These are phyloP conservation scores for Maccullochella peelii DNA, from an alignment of 2,113 vertebrate genomes.

Conservation along the genomic window DNA sequence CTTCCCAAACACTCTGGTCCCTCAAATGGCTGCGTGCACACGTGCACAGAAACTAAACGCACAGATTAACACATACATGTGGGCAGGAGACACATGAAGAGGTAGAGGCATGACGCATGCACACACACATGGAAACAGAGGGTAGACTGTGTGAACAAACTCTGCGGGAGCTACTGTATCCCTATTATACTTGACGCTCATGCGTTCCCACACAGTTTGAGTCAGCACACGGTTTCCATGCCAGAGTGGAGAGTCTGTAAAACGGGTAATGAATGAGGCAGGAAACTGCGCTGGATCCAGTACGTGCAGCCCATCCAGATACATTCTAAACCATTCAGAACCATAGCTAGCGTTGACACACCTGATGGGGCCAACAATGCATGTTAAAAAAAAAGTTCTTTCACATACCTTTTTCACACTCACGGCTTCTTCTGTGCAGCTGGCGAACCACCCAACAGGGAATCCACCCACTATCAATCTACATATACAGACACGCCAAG, in stretches of 20 bases:
- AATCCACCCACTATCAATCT: conserved; percentile 29
- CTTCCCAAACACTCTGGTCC: conserved; percentile 14
- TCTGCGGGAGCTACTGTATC: conserved; percentile 56
- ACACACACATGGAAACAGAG: conserved; percentile 55
- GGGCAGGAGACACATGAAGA: conserved; percentile 34
- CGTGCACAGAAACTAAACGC: background rate
- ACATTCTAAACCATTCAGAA: conserved; percentile 50
- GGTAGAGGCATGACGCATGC: conserved; percentile 30
- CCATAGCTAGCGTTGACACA: conserved; percentile 42
- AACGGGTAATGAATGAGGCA: conserved; percentile 74
- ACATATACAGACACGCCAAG: background rate
- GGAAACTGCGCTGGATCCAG: conserved; percentile 63
- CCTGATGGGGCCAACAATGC: conserved; percentile 26
- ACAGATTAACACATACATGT: conserved; percentile 3
- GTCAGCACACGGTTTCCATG: conserved; percentile 50
- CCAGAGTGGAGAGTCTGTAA: conserved; percentile 71
- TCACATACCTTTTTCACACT: conserved; percentile 10
- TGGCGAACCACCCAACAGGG: background rate
- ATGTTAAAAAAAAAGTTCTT: conserved; percentile 8
- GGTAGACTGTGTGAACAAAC: conserved; percentile 39
- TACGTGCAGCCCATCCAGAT: conserved; percentile 46
- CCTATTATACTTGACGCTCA: conserved; percentile 31
- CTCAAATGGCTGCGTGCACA: conserved; percentile 7
- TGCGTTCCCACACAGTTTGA: conserved; percentile 66
- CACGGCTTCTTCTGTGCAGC: conserved; percentile 2